Conservation (phyloP, 64 coral and sea anemone species). For the Actinia equina region DNA sequence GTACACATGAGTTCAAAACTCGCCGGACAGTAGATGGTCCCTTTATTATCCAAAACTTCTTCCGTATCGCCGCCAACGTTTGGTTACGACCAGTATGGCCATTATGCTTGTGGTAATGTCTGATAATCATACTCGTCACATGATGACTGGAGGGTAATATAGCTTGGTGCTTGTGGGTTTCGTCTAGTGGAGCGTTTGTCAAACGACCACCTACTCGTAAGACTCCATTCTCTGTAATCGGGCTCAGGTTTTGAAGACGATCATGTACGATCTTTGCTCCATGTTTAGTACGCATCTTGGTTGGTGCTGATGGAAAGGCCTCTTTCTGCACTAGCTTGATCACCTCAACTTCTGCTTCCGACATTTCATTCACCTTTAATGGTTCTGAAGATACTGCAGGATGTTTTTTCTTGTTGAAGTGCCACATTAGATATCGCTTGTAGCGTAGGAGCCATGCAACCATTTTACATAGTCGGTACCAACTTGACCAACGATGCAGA, state of each 20-base stretch:
- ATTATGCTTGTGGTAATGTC: conserved; percentile 20
- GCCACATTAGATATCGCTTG: not conserved
- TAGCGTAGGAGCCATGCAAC: conserved; percentile 20
- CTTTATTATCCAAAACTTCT: conserved; percentile 33
- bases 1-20: not conserved
- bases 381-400: not conserved
- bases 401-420: not conserved
- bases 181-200: not conserved
- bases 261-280: not conserved
- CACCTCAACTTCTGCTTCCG: conserved; percentile 29
- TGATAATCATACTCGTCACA: conserved; percentile 28
- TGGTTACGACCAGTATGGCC: conserved; percentile 20
- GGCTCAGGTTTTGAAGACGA: not conserved
- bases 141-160: conserved; percentile 20
- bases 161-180: conserved; percentile 20
- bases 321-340: conserved; percentile 16
- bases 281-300: not conserved
- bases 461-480: conserved; percentile 26
- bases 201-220: conserved; percentile 38
- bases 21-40: not conserved
- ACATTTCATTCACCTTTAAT: not conserved
- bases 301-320: not conserved
- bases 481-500: conserved; percentile 2
- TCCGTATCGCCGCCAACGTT: not conserved
- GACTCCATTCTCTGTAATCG: conserved; percentile 27